Base-by-base conservation (phyloP, 2,113 vertebrate species). In the Epinephelus cyanopodus region DNA sequence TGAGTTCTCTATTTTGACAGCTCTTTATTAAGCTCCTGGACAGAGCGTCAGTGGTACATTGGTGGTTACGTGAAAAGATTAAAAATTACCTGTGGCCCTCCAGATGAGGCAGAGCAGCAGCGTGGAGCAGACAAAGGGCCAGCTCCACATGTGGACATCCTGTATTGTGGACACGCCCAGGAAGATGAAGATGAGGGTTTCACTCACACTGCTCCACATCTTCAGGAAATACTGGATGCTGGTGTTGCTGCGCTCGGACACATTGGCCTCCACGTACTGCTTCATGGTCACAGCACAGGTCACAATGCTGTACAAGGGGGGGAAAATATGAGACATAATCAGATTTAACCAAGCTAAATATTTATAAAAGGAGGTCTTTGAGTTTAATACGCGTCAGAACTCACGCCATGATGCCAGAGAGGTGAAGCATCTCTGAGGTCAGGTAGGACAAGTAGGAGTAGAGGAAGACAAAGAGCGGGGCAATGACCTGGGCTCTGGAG, bases 221-320 rank as follows among this genome's bases (percentile, higher is more conserved):
- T 97, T 97, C 94, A 97, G 95, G 91, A 97, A 97, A 85, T 97
- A 97, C 81, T 97, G 96, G 77, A 96, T 95, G 45, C 95, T 97
- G 69, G 94, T 96, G 79, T 96, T 95, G 82, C 96, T 97, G 78
- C 95, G 96, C 81, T 96, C 94, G 0, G 96, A 97, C 87, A 97
- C 95, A 66, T 97, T 97, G 25, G 94, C 95, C 89, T 97, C 96
- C 88, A 97, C 95, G 0, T 96, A 97, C 74, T 94, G 94, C 83
- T 97, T 97, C 96, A 97, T 97, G 76, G 95, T 96, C 90, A 96
- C 94, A 5, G 96, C 95, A 75, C 95, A 97, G 13, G 95, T 92
- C 82, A 97, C 95, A 62, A 97, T 96, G 62, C 96, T 97, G 86
- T 29, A 29, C 72, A 76, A 11, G 21, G 8, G 21, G 7, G 27